phyloP scores from a whole-genome alignment of 2,113 vertebrate species.

The Anser brachyrhynchus region DNA sequence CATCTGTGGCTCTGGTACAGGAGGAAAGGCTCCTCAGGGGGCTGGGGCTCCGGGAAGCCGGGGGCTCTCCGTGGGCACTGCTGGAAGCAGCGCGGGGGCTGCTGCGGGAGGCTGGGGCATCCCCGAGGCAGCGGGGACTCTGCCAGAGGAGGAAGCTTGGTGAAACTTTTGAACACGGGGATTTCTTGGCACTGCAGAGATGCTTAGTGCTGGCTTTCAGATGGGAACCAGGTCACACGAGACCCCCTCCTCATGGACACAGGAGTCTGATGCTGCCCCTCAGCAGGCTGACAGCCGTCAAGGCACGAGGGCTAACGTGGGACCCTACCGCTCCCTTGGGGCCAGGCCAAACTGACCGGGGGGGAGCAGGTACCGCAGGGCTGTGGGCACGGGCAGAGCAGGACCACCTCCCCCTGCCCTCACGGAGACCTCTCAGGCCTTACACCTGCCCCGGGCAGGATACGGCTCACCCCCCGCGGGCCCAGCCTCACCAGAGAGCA shows the following conservation, averaged over 20 bases:
- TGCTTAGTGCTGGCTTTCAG: not conserved
- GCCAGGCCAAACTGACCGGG: too few species aligned
- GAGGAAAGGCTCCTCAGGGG: not conserved
- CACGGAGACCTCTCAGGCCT: not conserved
- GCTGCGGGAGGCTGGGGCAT: rapidly evolving
- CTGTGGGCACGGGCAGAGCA: too few species aligned
- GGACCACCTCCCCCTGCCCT: not conserved
- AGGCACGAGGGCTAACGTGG: rapidly evolving
- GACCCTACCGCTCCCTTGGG: too few species aligned
- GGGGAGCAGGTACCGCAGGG: too few species aligned
- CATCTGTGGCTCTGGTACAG: not conserved
- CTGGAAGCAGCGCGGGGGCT: not conserved
- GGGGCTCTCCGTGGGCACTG: not conserved
- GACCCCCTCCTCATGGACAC: not conserved
- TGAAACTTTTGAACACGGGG: not conserved
- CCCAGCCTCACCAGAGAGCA: not conserved
- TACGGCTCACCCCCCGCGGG: not conserved
- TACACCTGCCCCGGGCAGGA: too few species aligned
- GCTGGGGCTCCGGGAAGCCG: not conserved
- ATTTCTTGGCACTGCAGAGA: not conserved
- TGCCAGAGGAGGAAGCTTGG: not conserved
- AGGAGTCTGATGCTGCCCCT: not conserved
- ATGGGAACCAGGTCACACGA: not conserved
- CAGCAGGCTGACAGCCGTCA: not conserved
- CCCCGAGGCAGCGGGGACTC: not conserved